Base-by-base conservation (phyloP, 23 tunicate genomes). In the Diplosoma virens region DNA sequence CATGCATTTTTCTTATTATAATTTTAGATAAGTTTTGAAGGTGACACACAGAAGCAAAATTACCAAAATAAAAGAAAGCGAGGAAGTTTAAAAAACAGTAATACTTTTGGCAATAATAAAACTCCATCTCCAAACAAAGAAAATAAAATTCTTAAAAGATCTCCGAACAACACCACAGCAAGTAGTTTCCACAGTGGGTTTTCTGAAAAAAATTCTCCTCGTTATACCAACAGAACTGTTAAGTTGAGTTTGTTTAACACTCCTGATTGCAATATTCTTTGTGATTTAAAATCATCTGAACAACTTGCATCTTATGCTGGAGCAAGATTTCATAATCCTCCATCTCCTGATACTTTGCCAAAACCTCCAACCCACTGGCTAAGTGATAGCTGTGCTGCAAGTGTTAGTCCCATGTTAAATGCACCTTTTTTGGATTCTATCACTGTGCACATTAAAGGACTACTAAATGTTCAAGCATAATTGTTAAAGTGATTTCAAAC, bases 311-410 rank as follows among this genome's bases (percentile, higher is more conserved):
- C 69, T 3, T 84, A 84, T 55, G 89, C 89, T 35, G 89, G 89
- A 32, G 89, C 89, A 11, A 66, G 82, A 45, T 84, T 84, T 66
- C 89, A 84, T 30, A 65, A 59, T 55, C 89, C 89, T 14, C 89
- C 89, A 14, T 31, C 82, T n/a, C 69, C 89, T 16, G 67, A 77
- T 35, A 37, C 66, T 29, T 58, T 84, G 67, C 89, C 89, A 16
- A 84, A 84, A 67, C 89, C 89, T 25, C 89, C 89, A 2, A 76
- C 65, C 3, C 89, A 84, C 72, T 84, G 89, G 89, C 32, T 84
- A 25, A 75, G 47, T 50, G 78, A 60, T 47, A 67, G 54, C 1
- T 64, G 83, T 78, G 76, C 84, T 20, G 36, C 75, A 6, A 18
- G 61, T 3, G 37, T 72, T 2, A 50, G 22, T 18, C 65, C 67